Conservation (phyloP, 2,888 invertebrate species). For the Caenorhabditis wallacei region DNA sequence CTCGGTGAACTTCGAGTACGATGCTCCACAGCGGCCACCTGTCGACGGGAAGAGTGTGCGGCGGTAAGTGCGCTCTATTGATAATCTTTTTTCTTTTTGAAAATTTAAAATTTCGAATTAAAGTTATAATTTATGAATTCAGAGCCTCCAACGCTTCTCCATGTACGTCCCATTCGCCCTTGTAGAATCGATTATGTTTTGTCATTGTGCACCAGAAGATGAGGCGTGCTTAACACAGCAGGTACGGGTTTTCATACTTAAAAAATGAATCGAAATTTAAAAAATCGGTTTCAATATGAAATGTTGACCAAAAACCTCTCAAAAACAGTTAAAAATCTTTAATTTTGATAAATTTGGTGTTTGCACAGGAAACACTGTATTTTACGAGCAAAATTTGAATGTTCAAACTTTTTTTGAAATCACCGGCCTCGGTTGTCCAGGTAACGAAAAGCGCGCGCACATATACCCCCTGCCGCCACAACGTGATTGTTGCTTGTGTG, state of each 20-base stretch:
- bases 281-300: no score
- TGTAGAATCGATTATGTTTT: conserved; percentile 80
- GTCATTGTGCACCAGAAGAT: conserved; percentile 78
- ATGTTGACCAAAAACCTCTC: neutral
- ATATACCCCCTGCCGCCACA: neutral
- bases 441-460: neutral
- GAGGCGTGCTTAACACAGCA: conserved; percentile 73
- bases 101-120: neutral
- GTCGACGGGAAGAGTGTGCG: conserved; percentile 76
- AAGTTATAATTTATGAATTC: neutral
- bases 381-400: neutral
- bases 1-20: conserved; percentile 77
- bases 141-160: conserved; percentile 79
- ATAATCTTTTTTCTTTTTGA: neutral
- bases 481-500: neutral
- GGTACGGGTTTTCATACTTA: conserved; percentile 53
- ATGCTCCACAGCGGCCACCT: conserved; percentile 60
- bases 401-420: neutral
- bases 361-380: neutral
- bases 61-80: conserved; percentile 60
- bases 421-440: neutral
- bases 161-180: conserved; percentile 75
- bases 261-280: neutral
- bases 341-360: neutral
- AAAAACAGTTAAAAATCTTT: conserved; percentile 10